Conservation (phyloP, 2,113 vertebrate genomes). For the Thamnophis sirtalis region DNA sequence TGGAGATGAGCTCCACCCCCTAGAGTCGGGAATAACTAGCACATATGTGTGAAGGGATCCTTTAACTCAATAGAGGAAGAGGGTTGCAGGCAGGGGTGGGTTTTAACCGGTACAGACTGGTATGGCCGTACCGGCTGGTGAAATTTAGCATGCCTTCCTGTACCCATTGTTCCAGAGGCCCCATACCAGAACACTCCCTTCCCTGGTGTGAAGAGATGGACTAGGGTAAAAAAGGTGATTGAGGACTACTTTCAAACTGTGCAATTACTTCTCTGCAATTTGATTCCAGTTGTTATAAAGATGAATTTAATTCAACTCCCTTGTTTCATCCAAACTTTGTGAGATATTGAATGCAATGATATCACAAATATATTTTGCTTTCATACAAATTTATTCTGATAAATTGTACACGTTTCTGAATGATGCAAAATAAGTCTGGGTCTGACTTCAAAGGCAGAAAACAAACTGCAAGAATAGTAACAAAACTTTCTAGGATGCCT, state of each 20-base stretch:
- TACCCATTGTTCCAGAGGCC: no score
- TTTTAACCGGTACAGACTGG: no score
- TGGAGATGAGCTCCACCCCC: no score
- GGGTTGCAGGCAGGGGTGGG: no score
- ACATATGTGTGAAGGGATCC: no score
- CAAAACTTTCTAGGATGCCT: not conserved
- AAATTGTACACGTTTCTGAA: not conserved
- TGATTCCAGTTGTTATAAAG: not conserved
- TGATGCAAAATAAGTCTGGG: not conserved
- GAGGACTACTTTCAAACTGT: not conserved
- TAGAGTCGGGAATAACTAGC: no score
- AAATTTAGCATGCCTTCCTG: no score
- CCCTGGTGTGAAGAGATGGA: no score
- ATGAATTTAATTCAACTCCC: not conserved
- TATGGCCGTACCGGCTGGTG: no score
- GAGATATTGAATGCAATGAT: not conserved
- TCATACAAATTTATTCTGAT: not conserved
- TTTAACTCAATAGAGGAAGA: no score
- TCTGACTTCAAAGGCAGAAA: not conserved
- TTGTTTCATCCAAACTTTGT: not conserved
- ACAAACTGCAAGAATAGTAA: not conserved
- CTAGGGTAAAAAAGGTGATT: not conserved
- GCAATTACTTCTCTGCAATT: not conserved
- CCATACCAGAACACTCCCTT: no score
- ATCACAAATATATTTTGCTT: not conserved